Conservation (phyloP, 2,888 invertebrate genomes). For the Cinara cedri region DNA sequence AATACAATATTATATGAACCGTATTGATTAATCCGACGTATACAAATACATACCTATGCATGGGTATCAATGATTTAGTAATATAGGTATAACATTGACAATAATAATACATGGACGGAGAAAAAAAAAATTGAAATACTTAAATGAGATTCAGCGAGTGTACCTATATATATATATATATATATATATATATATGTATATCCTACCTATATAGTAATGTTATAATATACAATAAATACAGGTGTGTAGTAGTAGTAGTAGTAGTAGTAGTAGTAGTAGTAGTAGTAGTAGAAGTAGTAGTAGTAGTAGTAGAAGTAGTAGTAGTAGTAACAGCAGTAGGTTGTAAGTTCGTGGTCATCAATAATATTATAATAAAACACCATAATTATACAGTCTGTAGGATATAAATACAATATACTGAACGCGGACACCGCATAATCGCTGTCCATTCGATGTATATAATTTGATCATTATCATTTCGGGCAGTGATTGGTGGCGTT, state of each 20-base stretch:
- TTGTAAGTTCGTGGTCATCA: slow-evolving; percentile 1
- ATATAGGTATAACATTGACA: background rate
- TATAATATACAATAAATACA: background rate
- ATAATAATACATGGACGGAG: background rate
- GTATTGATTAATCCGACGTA: background rate
- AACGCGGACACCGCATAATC: slow-evolving; percentile 29
- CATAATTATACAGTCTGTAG: slow-evolving; percentile 20
- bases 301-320: too few relatives aligned
- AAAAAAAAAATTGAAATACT: slow-evolving; percentile 4
- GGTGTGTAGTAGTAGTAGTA: too few relatives aligned
- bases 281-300: too few relatives aligned
- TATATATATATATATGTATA: slow-evolving; percentile 13
- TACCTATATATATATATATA: slow-evolving; percentile 6
- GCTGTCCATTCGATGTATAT: background rate
- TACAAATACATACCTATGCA: background rate
- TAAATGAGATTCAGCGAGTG: too few relatives aligned
- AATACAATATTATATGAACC: background rate
- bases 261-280: too few relatives aligned
- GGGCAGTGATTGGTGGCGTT: background rate
- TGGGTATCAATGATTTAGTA: background rate
- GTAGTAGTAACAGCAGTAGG: too few relatives aligned
- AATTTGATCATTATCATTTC: slow-evolving; percentile 38
- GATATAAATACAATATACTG: background rate
- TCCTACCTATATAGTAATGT: background rate
- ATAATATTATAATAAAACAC: slow-evolving; percentile 38